These are phyloP conservation scores for Bufotes viridis DNA, from an alignment of 2,797 vertebrate genomes.

Conservation along the genomic window DNA sequence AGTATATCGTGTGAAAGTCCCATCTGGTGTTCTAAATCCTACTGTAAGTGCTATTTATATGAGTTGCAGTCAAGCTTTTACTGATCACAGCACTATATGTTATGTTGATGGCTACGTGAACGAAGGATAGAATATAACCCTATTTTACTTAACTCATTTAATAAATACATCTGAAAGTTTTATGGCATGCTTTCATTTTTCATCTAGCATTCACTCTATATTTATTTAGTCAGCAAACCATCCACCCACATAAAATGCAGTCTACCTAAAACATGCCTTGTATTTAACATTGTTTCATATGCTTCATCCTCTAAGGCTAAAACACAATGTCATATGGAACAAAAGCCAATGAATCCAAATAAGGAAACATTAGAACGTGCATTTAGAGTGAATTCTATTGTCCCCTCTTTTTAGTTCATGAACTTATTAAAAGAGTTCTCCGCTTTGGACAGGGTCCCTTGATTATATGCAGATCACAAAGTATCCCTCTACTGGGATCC, in stretches of 20 bases:
- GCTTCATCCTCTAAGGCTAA: not conserved
- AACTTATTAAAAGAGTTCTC: too few species aligned
- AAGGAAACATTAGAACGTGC: not conserved
- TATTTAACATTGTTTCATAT: not conserved
- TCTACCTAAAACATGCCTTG: not conserved
- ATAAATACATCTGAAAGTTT: slow-evolving; percentile 59
- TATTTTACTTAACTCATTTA: slow-evolving; percentile 64
- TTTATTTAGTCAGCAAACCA: not conserved
- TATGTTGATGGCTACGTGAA: slow-evolving; percentile 63
- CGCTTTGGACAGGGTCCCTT: too few species aligned
- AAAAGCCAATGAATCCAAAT: not conserved
- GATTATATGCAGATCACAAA: too few species aligned
- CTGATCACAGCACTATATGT: slow-evolving; percentile 55
- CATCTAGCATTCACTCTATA: not conserved
- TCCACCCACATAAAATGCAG: not conserved
- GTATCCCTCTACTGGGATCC: too few species aligned
- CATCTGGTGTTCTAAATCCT: slow-evolving; percentile 65
- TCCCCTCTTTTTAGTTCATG: too few species aligned
- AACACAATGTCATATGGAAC: not conserved
- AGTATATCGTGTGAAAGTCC: slow-evolving; percentile 65
- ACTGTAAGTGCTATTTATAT: slow-evolving; percentile 66
- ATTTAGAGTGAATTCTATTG: not conserved
- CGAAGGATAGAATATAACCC: slow-evolving; percentile 62
- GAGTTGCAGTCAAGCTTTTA: slow-evolving; percentile 47
- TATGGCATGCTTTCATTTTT: slow-evolving; percentile 24